Evolutionary conservation across 1,140 invertebrate species (phyloP), one percentile per base, ranked within the genome.

Genomic region (Drosophila ogumai): DNA sequence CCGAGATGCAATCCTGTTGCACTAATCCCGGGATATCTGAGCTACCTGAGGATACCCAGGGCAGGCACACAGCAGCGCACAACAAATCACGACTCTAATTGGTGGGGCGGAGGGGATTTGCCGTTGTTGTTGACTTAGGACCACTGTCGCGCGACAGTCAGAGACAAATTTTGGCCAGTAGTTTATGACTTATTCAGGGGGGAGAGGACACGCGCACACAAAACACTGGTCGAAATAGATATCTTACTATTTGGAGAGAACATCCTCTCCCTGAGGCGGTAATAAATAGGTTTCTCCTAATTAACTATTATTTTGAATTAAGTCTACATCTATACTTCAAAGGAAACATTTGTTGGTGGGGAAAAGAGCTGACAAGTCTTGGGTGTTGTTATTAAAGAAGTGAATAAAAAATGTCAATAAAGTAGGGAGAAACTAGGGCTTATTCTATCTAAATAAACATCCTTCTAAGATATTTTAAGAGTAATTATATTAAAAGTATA

Each of bases 51-150:
- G 9, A 17, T 17, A 17, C 40, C 40, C 1, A 17, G n/a, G 19
- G 6, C 22, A 46, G 22, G 19, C 44, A 46, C 43, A 22, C 44
- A 15, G 19, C 22, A 25, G 17, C 66, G 19, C 67, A 46, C 44
- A 47, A 75, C 69, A 75, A 75, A 74, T 75, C 69, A 55, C 59
- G 28, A 25, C 22, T 36, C 34, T 75, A 75, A 65, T 64, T 63
- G 50, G 52, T 32, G 38, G 52, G 15, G 13, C 12, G 36, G 17
- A 73, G 19, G 10, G 12, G 6, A 22, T 44, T 22, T 22, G 19
- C 12, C 22, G 19, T 40, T 64, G 44, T 56, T 64, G 38, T 59
- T 44, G 68, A 47, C 44, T 47, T 47, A 41, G 66, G 36, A 64
- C 61, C 50, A 22, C 19, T 17, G 38, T 15, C 19, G 17, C n/a